phyloP scores from a whole-genome alignment of 2,888 invertebrate genomes.

The Merodon equestris region DNA sequence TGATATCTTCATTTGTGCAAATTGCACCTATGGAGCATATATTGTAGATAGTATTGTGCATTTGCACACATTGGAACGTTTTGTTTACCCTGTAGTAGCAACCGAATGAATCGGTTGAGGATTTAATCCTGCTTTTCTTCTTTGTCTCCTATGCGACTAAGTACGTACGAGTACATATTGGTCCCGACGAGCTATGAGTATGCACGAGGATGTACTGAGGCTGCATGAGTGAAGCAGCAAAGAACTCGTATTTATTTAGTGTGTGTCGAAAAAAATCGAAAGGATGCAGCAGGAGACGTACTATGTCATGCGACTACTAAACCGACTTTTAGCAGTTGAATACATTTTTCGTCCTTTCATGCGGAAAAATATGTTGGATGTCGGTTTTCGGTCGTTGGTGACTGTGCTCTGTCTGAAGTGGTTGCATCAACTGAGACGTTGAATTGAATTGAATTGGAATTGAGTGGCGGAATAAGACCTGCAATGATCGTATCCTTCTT shows the following conservation, averaged over 20 bases:
- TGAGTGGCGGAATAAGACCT: slow-evolving; percentile 19
- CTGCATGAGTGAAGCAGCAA: slow-evolving; percentile 7
- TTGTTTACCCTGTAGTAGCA: slow-evolving; percentile 63
- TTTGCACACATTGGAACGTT: slow-evolving; percentile 61
- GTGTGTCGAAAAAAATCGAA: slow-evolving; percentile 46
- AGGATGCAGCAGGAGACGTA: slow-evolving; percentile 29
- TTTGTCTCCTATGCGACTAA: slow-evolving; percentile 48
- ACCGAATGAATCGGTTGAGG: slow-evolving; percentile 62
- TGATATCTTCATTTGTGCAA: slow-evolving; percentile 67
- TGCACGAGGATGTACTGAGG: background rate
- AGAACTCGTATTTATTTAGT: background rate
- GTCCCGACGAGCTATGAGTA: too few relatives aligned
- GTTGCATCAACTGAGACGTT: slow-evolving; percentile 31
- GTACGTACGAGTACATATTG: slow-evolving; percentile 27
- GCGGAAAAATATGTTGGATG: slow-evolving; percentile 47
- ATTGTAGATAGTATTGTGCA: slow-evolving; percentile 25
- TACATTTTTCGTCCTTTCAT: slow-evolving; percentile 56
- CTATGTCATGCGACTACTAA: slow-evolving; percentile 47
- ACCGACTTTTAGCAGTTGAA: slow-evolving; percentile 66
- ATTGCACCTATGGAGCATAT: slow-evolving; percentile 43
- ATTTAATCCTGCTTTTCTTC: slow-evolving; percentile 52
- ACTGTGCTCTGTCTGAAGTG: slow-evolving; percentile 48
- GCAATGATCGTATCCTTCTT: slow-evolving; percentile 30
- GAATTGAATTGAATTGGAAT: slow-evolving; percentile 47
- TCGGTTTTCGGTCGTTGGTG: background rate